A percentile compares a stretch with the other conserved stretches of the same genome.
These are phyloP conservation scores for Thymallus thymallus DNA, from an alignment of 2,113 vertebrate species.

Conservation along the genomic window DNA sequence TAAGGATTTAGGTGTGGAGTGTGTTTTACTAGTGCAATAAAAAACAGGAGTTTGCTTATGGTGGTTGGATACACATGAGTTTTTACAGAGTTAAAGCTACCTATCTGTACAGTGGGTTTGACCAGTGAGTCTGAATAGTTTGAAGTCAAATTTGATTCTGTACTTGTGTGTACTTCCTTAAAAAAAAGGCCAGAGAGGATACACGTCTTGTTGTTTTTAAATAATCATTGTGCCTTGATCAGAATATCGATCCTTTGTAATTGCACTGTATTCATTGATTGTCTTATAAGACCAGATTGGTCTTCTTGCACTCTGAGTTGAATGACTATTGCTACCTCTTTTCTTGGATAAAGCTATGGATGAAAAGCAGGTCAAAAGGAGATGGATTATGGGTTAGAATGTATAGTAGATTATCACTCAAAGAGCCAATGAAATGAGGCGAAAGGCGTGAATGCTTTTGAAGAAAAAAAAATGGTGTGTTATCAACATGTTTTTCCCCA, in stretches of 20 bases:
- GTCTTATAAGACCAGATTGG: slow-evolving; percentile 16
- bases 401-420: slow-evolving; percentile 4
- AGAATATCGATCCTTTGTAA: slow-evolving; percentile 49
- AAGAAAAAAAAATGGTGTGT: neutral
- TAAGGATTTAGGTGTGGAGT: slow-evolving; percentile 33
- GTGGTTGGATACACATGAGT: slow-evolving; percentile 9
- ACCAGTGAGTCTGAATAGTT: slow-evolving; percentile 6
- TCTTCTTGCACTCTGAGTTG: slow-evolving; percentile 42
- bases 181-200: slow-evolving; percentile 26
- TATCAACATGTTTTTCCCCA: neutral
- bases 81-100: slow-evolving; percentile 25
- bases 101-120: slow-evolving; percentile 27
- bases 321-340: slow-evolving; percentile 54
- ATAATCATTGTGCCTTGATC: slow-evolving; percentile 64
- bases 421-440: neutral
- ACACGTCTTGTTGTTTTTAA: slow-evolving; percentile 23
- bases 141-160: neutral
- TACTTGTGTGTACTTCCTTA: slow-evolving; percentile 13
- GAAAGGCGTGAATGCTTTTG: slow-evolving; percentile 11
- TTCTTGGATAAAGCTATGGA: slow-evolving; percentile 20
- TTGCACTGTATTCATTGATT: slow-evolving; percentile 52
- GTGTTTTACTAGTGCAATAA: slow-evolving; percentile 43
- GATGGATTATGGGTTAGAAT: slow-evolving; percentile 10
- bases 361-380: slow-evolving; percentile 18
- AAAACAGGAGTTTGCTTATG: slow-evolving; percentile 37